phyloP scores from a whole-genome alignment of 2,888 invertebrate genomes.

The Mamestra brassicae region DNA sequence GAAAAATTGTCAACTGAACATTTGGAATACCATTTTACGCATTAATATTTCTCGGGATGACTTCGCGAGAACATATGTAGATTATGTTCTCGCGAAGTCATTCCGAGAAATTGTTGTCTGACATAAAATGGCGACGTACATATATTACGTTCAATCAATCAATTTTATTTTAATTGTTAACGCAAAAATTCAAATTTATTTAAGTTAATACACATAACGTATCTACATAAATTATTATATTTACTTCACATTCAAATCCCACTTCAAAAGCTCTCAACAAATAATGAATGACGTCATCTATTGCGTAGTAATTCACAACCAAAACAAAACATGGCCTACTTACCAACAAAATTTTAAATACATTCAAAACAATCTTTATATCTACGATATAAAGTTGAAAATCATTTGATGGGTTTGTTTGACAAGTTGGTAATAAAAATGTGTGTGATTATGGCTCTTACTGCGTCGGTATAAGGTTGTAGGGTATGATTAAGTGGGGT shows the following conservation, averaged over 20 bases:
- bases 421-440: conserved; percentile 58
- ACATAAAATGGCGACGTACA: too few species aligned
- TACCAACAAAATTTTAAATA: conserved; percentile 42
- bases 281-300: conserved; percentile 64
- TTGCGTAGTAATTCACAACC: conserved; percentile 61
- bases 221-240: conserved; percentile 38
- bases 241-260: conserved; percentile 44
- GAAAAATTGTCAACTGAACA: too few species aligned
- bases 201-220: too few species aligned
- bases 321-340: conserved; percentile 67
- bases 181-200: conserved; percentile 7
- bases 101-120: too few species aligned
- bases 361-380: conserved; percentile 60
- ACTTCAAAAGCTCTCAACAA: conserved; percentile 46
- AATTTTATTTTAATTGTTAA: too few species aligned
- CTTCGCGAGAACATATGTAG: too few species aligned
- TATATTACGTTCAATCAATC: too few species aligned
- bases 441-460: conserved; percentile 59
- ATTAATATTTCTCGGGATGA: too few species aligned
- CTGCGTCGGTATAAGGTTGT: conserved; percentile 60
- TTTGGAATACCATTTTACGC: too few species aligned
- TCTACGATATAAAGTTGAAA: conserved; percentile 26
- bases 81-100: too few species aligned
- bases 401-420: conserved; percentile 25
- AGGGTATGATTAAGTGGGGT: conserved; percentile 70